Conservation (phyloP, 2,888 invertebrate species). For the Ramazzottius varieornatus region DNA sequence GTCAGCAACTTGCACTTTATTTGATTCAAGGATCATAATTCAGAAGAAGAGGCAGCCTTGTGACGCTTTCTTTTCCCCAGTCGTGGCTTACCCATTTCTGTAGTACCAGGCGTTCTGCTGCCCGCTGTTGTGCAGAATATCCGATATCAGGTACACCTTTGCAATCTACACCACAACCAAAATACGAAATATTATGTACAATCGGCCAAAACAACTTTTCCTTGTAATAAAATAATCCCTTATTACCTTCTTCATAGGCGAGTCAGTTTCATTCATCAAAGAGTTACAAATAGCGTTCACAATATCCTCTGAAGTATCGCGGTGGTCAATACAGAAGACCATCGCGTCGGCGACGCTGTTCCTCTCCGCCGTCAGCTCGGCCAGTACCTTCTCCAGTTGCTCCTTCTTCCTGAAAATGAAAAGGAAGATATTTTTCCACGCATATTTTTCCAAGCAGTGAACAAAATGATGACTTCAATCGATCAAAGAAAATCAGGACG, state of each 20-base stretch:
- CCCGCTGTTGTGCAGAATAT: constrained; percentile 69
- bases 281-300: constrained; percentile 44
- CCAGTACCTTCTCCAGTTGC: constrained; percentile 63
- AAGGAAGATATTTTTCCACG: background rate
- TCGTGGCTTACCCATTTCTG: constrained; percentile 22
- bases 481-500: background rate
- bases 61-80: background rate
- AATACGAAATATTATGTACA: constrained; percentile 6
- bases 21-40: background rate
- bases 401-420: constrained; percentile 47
- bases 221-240: background rate
- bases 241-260: background rate
- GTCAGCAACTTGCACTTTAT: background rate
- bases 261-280: background rate
- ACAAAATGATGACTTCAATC: too few relatives aligned
- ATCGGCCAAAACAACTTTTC: background rate
- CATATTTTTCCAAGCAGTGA: background rate
- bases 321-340: constrained; percentile 97
- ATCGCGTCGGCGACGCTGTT: constrained; percentile 68
- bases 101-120: constrained; percentile 84
- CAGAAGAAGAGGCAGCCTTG: background rate
- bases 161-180: constrained; percentile 34
- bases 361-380: constrained; percentile 52
- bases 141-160: constrained; percentile 73
- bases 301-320: constrained; percentile 85